A percentile compares a stretch with the other conserved stretches of the same genome.
Conservation (phyloP, 2,797 vertebrate genomes). For the Argentina silus region DNA sequence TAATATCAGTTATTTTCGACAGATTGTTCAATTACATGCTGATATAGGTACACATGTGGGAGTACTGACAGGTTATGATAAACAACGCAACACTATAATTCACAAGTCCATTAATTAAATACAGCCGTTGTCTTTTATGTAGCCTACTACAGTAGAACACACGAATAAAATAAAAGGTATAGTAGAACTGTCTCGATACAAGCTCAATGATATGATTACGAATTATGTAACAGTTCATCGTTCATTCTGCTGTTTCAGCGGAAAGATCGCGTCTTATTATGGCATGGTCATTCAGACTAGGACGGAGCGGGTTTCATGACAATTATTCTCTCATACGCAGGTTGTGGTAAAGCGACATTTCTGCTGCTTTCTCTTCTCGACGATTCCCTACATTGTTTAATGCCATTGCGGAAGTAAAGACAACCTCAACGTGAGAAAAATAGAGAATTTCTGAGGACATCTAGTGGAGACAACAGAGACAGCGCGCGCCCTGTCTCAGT, state of each 20-base stretch:
- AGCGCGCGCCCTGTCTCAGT: constrained; percentile 3
- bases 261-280: constrained; percentile 22
- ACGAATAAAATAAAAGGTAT: no score
- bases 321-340: constrained; percentile 47
- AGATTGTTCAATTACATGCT: no score
- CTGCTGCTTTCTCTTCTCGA: constrained; percentile 8
- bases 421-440: constrained; percentile 15
- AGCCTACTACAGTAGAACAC: no score
- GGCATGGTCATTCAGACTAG: constrained; percentile 7
- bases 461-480: constrained; percentile 56
- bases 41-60: no score
- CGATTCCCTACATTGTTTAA: constrained; percentile 45
- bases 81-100: no score
- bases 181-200: no score
- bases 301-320: constrained; percentile 15
- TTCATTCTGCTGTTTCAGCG: constrained; percentile 28
- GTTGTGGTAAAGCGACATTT: constrained; percentile 16
- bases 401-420: constrained; percentile 72
- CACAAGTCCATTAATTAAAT: no score
- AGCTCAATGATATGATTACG: not conserved
- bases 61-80: no score
- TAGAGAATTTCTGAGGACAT: constrained; percentile 54
- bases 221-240: constrained; percentile 8
- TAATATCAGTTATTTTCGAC: no score
- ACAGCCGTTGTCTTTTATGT: no score